A percentile compares a stretch with the other conserved stretches of the same genome.
Evolutionary conservation across 2,797 vertebrate genomes (phyloP).

Genomic region (Sebastes cheni): DNA sequence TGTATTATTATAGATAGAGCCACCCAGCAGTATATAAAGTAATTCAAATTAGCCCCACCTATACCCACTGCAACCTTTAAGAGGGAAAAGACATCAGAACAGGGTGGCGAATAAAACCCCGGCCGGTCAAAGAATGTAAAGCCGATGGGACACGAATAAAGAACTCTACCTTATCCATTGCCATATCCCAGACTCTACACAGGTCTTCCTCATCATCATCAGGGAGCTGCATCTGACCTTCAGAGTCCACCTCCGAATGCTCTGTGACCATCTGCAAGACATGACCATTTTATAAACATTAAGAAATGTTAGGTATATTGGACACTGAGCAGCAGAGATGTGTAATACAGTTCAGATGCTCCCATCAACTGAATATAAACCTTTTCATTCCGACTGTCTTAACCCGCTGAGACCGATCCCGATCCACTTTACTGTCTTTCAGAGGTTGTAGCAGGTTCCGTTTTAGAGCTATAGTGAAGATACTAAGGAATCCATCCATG

Average conservation of each 20-base stretch:
- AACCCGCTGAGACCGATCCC: no score
- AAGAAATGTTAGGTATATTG: not conserved
- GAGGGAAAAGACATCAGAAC: not conserved
- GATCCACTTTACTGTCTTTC: no score
- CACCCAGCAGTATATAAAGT: not conserved
- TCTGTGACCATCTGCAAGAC: constrained; percentile 76
- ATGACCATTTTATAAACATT: not conserved
- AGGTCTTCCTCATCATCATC: constrained; percentile 93
- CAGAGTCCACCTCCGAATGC: constrained; percentile 66
- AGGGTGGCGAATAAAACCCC: not conserved
- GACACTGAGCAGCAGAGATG: not conserved
- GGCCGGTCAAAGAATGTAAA: not conserved
- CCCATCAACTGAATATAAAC: not conserved
- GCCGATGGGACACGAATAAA: not conserved
- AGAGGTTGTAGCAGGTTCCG: no score
- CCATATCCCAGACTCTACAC: constrained; percentile 98
- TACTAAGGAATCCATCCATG: no score
- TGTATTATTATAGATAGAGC: not conserved
- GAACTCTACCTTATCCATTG: constrained; percentile 91
- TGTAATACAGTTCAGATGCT: not conserved
- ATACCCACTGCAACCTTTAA: not conserved
- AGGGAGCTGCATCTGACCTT: constrained; percentile 80
- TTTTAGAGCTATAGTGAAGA: no score
- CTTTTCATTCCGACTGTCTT: not conserved
- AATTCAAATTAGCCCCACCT: not conserved